A percentile compares a stretch with the other conserved stretches of the same genome.
Evolutionary conservation across 2,797 vertebrate species (phyloP).

Genomic region (Pangasius macronema): DNA sequence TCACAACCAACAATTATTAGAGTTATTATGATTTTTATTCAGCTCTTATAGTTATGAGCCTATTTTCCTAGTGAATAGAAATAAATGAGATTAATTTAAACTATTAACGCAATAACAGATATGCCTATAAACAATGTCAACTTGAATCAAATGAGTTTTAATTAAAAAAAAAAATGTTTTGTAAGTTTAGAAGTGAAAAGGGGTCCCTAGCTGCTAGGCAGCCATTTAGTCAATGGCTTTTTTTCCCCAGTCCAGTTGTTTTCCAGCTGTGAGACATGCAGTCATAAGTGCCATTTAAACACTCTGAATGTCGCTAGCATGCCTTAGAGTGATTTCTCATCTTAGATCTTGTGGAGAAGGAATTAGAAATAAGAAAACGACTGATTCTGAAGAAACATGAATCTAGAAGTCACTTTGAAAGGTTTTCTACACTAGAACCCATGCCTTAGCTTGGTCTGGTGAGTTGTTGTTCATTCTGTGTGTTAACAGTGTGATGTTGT

Average conservation of each 20-base stretch:
- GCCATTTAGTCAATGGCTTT: neutral
- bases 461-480: neutral
- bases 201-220: neutral
- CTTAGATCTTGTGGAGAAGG: neutral
- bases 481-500: neutral
- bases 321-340: neutral
- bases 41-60: neutral
- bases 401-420: neutral
- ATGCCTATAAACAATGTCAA: neutral
- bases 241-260: too few relatives aligned
- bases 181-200: neutral
- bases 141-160: neutral
- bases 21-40: neutral
- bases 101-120: neutral
- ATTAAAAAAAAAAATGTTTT: neutral
- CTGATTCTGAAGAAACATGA: neutral
- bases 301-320: neutral
- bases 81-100: neutral
- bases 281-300: neutral
- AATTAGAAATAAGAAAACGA: neutral
- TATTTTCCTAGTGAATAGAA: neutral
- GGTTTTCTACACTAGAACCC: neutral
- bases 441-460: neutral
- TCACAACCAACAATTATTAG: neutral
- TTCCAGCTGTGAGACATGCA: neutral